Base-by-base conservation (phyloP, 1,140 invertebrate species). In the Nephotettix cincticeps region DNA sequence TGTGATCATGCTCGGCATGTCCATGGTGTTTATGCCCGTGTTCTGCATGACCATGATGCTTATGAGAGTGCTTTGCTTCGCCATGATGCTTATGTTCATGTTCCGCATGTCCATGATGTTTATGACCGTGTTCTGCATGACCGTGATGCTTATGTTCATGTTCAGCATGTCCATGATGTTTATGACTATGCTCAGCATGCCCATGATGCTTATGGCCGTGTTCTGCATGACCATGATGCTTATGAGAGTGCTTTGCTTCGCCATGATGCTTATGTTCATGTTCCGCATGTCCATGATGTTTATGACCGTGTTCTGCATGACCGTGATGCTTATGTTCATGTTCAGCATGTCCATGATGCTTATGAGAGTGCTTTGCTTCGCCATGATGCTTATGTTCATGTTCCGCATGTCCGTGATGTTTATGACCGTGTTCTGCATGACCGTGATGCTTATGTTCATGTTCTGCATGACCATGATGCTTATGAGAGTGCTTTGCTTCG, bases 251-350 rank as follows among this genome's bases (percentile, higher is more conserved):
- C 28, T 64, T 19, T n/a, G 28, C 28, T n/a, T 64, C 19, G 13
- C 61, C 61, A 32, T 67, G 36, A 67, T 43, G 64, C 25, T 67
- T 67, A 23, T 67, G 64, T 14, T 9, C 17, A 29, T 67, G 64
- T 27, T 40, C 61, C 9, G 32, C 28, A 14, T 45, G 13, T 27
- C 64, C 64, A 25, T 67, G 32, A 29, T 70, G 69, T 30, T 70
- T 63, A 30, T 70, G 69, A 3, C 32, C 21, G 30, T 70, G 69
- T 28, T 65, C 69, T 32, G 61, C 58, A 28, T 70, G 58, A 47
- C 69, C 69, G 19, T 63, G 36, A 61, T 70, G 69, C 30, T 70
- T 70, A 29, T 70, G 69, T 4, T 29, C 58, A 51, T 70, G 69
- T 43, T 58, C 69, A 19, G 56, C 54, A 40, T 70, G 69, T 14